Percentiles rank a stretch among this genome's conserved stretches.
Evolutionary conservation across 64 coral and sea anemone species (phyloP).

Genomic region (Astreopora myriophthalma): DNA sequence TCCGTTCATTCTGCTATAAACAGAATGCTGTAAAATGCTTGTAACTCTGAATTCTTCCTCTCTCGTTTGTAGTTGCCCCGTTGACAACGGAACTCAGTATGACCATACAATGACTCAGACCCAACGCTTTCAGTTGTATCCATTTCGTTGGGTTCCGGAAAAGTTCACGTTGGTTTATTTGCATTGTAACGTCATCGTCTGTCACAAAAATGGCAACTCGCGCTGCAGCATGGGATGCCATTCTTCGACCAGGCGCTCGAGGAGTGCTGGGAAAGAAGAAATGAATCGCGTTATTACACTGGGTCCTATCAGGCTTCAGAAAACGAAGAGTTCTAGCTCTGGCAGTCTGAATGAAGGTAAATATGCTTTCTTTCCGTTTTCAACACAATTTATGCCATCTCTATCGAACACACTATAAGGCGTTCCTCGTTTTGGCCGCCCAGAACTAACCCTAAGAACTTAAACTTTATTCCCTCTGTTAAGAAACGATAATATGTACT

Average conservation of each 20-base stretch:
- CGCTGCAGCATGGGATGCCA: slow-evolving; percentile 75
- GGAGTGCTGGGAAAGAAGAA: slow-evolving; percentile 1
- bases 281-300: slow-evolving; percentile 65
- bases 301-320: slow-evolving; percentile 49
- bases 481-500: too few species aligned
- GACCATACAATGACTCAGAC: neutral
- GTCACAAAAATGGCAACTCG: slow-evolving; percentile 65
- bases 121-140: slow-evolving; percentile 75
- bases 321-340: neutral
- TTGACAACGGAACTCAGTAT: slow-evolving; percentile 66
- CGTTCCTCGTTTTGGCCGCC: too few species aligned
- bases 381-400: too few species aligned
- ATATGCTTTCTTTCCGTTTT: neutral
- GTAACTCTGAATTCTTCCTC: neutral
- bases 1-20: too few species aligned
- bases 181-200: slow-evolving; percentile 85
- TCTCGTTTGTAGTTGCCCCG: slow-evolving; percentile 37
- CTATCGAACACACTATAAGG: too few species aligned
- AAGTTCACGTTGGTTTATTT: slow-evolving; percentile 64
- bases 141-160: slow-evolving; percentile 70
- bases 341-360: neutral
- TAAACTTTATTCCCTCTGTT: too few species aligned
- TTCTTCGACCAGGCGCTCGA: neutral
- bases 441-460: too few species aligned
- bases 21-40: too few species aligned